phyloP scores from a whole-genome alignment of 2,888 invertebrate genomes.

The Ephialtes manifestator region DNA sequence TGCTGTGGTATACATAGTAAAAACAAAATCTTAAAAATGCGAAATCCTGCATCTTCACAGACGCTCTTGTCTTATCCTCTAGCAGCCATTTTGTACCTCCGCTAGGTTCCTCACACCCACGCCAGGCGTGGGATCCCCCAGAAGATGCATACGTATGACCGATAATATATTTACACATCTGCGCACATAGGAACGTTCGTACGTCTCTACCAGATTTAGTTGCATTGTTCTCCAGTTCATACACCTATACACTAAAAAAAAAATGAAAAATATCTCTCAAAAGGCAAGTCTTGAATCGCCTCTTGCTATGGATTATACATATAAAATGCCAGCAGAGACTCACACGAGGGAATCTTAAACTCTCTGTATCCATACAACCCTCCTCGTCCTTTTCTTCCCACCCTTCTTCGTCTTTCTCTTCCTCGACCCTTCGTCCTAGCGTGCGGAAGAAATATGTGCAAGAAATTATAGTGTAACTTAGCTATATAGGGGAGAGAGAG shows the following conservation, averaged over 20 bases:
- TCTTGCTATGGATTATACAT: conserved; percentile 2
- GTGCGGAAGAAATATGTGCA: conserved; percentile 46
- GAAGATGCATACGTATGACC: conserved; percentile 39
- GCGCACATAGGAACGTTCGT: background rate
- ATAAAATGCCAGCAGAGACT: background rate
- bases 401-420: conserved; percentile 15
- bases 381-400: background rate
- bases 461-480: conserved; percentile 50
- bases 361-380: background rate
- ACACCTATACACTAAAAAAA: background rate
- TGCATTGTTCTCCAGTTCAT: conserved; percentile 42
- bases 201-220: background rate
- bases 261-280: background rate
- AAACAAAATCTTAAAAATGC: background rate
- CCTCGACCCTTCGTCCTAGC: conserved; percentile 16
- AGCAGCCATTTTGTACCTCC: conserved; percentile 62
- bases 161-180: conserved; percentile 48
- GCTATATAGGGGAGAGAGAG: no score
- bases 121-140: conserved; percentile 48
- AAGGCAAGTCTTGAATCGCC: background rate
- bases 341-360: conserved; percentile 10
- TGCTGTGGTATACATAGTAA: background rate
- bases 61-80: conserved; percentile 4
- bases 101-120: conserved; percentile 59
- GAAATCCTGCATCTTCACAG: background rate